A percentile compares a stretch with the other conserved stretches of the same genome.
Conservation (phyloP, 2,797 vertebrate species). For the Buceros bicornis region DNA sequence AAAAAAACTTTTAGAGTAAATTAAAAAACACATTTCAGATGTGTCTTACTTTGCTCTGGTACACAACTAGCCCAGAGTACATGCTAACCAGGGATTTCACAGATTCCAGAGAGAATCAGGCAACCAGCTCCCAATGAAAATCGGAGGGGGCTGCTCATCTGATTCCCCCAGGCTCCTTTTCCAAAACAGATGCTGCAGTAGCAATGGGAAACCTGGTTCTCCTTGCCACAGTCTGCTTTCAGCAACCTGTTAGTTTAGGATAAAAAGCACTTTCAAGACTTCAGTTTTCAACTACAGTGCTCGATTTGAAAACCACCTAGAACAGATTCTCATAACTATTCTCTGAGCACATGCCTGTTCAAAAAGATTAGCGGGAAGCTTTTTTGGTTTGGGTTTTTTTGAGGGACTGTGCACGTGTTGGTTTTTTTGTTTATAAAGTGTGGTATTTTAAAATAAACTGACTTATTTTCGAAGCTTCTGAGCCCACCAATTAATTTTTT, state of each 20-base stretch:
- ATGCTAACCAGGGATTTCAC: background rate
- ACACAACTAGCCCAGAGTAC: background rate
- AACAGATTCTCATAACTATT: background rate
- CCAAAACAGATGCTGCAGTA: background rate
- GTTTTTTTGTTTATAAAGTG: background rate
- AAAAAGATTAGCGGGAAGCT: background rate
- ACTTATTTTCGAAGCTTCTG: background rate
- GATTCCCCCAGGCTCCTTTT: background rate
- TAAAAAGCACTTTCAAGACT: background rate
- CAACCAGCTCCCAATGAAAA: background rate
- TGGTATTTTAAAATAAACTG: background rate
- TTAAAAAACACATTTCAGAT: background rate
- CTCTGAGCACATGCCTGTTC: background rate
- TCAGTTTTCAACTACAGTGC: background rate
- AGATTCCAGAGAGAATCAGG: background rate
- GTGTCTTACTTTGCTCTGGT: background rate
- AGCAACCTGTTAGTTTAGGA: background rate
- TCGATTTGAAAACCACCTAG: background rate
- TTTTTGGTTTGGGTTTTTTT: background rate
- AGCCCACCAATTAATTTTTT: rapidly evolving
- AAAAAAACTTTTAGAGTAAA: background rate
- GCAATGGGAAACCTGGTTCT: background rate
- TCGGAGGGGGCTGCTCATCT: background rate
- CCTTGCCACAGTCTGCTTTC: background rate
- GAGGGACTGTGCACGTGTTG: rapidly evolving